Evolutionary conservation across 2,797 vertebrate species (phyloP), one percentile per base, ranked within the genome.

Genomic region (Varecia variegata): DNA sequence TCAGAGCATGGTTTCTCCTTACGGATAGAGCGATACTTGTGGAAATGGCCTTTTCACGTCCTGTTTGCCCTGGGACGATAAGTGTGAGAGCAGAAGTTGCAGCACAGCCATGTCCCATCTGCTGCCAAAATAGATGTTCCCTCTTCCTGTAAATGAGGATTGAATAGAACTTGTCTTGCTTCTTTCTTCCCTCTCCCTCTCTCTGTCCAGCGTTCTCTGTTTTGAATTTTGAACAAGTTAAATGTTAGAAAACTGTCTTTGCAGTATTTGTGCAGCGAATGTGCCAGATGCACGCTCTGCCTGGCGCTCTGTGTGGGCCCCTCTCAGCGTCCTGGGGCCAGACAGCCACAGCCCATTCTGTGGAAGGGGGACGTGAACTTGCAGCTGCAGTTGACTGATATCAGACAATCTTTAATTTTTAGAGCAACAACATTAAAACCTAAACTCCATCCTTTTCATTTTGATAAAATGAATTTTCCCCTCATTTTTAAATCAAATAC

Each of bases 291-390:
- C 32, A 2, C 2, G 18, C n/a, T 21, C 32, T 38, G 47, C 76
- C 23, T 76, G 47, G 47, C 12, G 1, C 4, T 54, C 50, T 35
- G 47, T 52, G 47, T 13, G 5, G 71, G 5, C 45, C 43, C 30
- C 30, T 47, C 9, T 20, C 10, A 30, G 2, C 11, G 45, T 74
- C 30, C 27, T 8, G 45, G 71, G 52, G 23, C 21, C 12, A n/a
- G 35, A 5, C 10, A 3, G 52, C 6, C 52, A 21, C 0, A 0
- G 13, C 68, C 50, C 3, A 0, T 47, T n/a, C n/a, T n/a, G 40
- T 40, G 5, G 27, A 38, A 68, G n/a, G 47, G 14, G 50, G 50
- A 35, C 17, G 47, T 54, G 60, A 68, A 32, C 43, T 3, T 45
- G 21, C 25, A 10, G 43, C 23, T 50, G 38, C 58, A 21, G 10